Conservation (phyloP, 2,797 vertebrate species). For the Cottoperca gobio region DNA sequence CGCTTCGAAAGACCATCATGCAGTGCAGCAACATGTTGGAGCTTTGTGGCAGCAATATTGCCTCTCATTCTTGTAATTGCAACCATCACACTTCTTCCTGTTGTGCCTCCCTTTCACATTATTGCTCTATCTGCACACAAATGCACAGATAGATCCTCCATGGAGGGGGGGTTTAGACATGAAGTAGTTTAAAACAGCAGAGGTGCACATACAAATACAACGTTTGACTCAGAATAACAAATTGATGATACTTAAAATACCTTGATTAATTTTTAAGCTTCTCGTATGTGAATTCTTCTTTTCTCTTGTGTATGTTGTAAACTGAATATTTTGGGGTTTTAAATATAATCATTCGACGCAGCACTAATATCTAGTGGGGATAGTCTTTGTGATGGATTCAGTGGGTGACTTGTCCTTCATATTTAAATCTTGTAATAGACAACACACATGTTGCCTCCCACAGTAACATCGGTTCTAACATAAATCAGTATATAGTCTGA, state of each 20-base stretch:
- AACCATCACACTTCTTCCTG: not conserved
- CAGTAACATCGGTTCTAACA: not conserved
- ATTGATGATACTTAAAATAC: not conserved
- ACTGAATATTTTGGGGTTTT: not conserved
- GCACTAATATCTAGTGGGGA: not conserved
- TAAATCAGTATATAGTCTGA: not conserved
- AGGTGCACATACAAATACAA: not conserved
- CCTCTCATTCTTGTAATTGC: not conserved
- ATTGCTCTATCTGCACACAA: not conserved
- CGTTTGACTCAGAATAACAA: not conserved
- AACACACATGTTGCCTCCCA: not conserved
- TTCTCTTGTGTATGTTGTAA: not conserved
- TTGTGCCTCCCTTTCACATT: not conserved
- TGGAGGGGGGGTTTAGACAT: not conserved
- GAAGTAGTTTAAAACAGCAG: not conserved
- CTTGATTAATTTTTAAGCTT: not conserved
- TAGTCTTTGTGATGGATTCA: not conserved
- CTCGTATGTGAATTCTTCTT: not conserved
- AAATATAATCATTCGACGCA: not conserved
- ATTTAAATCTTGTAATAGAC: not conserved
- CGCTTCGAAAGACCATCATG: conserved; percentile 31
- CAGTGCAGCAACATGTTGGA: conserved; percentile 5
- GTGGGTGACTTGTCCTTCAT: not conserved
- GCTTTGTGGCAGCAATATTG: not conserved
- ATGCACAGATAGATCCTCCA: not conserved